Evolutionary conservation across 2,113 vertebrate genomes (phyloP).

Genomic region (Gasterosteus aculeatus): DNA sequence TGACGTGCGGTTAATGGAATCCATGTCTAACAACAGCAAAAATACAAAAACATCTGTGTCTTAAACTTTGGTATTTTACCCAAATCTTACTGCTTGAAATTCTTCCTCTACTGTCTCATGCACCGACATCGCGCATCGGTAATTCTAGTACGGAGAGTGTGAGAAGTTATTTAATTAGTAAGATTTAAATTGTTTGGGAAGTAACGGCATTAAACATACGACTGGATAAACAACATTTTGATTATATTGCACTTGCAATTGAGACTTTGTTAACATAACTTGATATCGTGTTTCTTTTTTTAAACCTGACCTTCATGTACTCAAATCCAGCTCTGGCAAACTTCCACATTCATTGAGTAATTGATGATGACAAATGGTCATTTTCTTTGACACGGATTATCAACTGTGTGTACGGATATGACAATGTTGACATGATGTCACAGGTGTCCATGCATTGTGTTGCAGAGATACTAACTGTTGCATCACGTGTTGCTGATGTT

Average conservation of each 20-base stretch:
- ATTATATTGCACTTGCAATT: not conserved
- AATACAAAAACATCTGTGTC: not conserved
- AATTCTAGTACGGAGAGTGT: too few relatives aligned
- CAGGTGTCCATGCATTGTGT: not conserved
- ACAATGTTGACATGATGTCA: not conserved
- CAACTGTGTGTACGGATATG: not conserved
- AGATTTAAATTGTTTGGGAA: not conserved
- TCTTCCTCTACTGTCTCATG: not conserved
- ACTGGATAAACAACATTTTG: not conserved
- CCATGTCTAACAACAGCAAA: not conserved
- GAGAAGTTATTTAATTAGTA: not conserved
- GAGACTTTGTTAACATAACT: not conserved
- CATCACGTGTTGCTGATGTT: not conserved
- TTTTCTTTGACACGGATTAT: not conserved
- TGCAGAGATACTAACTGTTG: not conserved
- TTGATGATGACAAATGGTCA: not conserved
- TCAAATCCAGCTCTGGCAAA: too few relatives aligned
- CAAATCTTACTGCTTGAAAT: not conserved
- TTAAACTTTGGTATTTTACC: not conserved
- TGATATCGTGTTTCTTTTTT: not conserved
- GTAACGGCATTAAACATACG: not conserved
- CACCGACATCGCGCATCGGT: not conserved
- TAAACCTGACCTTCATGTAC: not conserved
- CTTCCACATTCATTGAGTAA: not conserved
- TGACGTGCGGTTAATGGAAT: not conserved